Evolutionary conservation across 1,140 invertebrate species (phyloP).

Genomic region (Stegodyphus dumicola): DNA sequence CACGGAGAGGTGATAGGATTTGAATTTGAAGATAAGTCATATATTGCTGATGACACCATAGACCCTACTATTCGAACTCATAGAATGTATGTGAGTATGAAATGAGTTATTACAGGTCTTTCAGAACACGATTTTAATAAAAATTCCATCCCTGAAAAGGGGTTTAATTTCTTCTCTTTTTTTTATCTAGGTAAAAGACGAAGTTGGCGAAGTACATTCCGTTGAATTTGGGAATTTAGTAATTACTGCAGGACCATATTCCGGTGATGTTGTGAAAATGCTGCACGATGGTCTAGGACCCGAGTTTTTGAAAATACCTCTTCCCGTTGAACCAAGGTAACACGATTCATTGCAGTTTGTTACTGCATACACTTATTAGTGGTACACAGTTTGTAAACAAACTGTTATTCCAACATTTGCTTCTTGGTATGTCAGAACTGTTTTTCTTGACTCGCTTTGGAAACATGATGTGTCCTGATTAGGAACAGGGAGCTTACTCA

Average conservation of each 20-base stretch:
- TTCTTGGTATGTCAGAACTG: no score
- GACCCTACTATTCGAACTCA: constrained; percentile 11
- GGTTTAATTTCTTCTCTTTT: not conserved
- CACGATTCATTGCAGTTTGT: constrained; percentile 28
- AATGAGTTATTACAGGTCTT: no score
- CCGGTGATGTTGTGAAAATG: constrained; percentile 81
- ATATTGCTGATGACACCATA: not conserved
- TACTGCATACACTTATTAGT: no score
- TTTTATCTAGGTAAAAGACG: constrained; percentile 73
- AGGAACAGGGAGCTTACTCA: no score
- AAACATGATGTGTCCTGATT: no score
- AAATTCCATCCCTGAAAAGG: no score
- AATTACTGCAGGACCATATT: constrained; percentile 84
- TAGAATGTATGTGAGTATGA: constrained; percentile 43
- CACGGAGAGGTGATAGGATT: constrained; percentile 83
- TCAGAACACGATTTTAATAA: no score
- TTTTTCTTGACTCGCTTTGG: no score
- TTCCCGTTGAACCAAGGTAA: constrained; percentile 88
- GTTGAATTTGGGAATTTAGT: constrained; percentile 80
- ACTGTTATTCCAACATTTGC: no score
- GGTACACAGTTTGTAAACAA: no score
- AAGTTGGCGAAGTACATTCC: constrained; percentile 73
- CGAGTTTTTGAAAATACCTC: constrained; percentile 76
- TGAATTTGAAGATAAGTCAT: constrained; percentile 68
- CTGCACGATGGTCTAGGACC: constrained; percentile 79